Percentiles rank a stretch among this genome's conserved stretches.
Conservation (phyloP, 2,113 vertebrate genomes). For the Macaca mulatta region DNA sequence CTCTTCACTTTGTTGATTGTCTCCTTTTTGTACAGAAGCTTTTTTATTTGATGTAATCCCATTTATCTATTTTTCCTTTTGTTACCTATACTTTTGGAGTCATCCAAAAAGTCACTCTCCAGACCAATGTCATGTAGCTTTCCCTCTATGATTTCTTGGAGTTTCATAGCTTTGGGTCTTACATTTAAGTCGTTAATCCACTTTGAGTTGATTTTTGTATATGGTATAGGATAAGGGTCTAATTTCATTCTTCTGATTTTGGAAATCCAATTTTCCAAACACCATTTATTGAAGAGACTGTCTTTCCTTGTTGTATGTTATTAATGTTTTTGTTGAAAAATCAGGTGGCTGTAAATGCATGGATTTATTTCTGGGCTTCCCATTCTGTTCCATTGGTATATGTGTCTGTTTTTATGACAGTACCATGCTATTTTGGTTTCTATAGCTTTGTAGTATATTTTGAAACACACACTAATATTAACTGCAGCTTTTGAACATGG, state of each 20-base stretch:
- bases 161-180: neutral
- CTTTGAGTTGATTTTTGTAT: neutral
- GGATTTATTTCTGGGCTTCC: neutral
- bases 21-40: neutral
- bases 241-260: neutral
- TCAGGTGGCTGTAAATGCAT: neutral
- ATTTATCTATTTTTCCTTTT: neutral
- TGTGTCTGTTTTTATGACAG: neutral
- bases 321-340: neutral
- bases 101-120: neutral
- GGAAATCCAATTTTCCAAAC: neutral
- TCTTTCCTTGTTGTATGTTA: neutral
- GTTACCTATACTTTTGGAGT: neutral
- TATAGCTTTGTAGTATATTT: neutral
- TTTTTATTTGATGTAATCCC: neutral
- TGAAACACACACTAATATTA: neutral
- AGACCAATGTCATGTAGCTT: neutral
- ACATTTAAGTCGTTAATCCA: neutral
- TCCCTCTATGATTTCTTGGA: neutral
- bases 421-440: neutral
- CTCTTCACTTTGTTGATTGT: neutral
- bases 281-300: neutral
- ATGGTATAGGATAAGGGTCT: neutral
- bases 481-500: constrained; percentile 5
- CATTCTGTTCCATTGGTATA: neutral